Base-by-base conservation (phyloP, 1,140 invertebrate genomes). In the Theocolax elegans region DNA sequence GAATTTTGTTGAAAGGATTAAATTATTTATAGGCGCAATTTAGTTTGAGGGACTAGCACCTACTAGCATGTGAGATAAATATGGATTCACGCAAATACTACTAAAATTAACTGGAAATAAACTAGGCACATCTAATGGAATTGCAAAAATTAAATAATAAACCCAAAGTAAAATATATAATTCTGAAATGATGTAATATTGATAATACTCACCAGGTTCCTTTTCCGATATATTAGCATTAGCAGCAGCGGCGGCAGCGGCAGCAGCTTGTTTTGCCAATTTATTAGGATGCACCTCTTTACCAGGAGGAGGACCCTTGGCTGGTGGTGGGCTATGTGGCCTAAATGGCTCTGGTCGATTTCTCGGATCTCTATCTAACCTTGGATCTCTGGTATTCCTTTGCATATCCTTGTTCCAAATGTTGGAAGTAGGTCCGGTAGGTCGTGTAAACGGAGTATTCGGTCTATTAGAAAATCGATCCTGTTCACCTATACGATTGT, bases 281-380 rank as follows among this genome's bases (percentile, higher is more conserved):
- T 63, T 69, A 27, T 69, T 69, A 0, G 67, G 58, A 29, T 69
- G 67, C 2, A 64, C 60, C 19, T 70, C 67, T 12, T 70, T 70
- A 12, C 51, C 59, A 23, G 67, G 51, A 7, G 56, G 60, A 15
- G 62, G 60, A 12, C 15, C 44, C 19, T 69, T 63, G n/a, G 38
- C 10, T 1, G 38, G 27, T 3, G 56, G 23, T 15, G 48, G 56
- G 15, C 8, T 60, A 7, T 8, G 4, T 7, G 56, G 10, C n/a
- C 44, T 19, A 1, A 40, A 46, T 10, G 10, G 31, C 7, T 56
- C 65, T 0, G 65, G n/a, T 12, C 65, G 53, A 2, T 15, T n/a
- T n/a, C 67, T 63, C n/a, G 67, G 67, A 38, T 67, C 66, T 21
- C 66, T 59, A 38, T 49, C n/a, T 13, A 21, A 35, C 53, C 49